These are phyloP conservation scores for Ormyrus rosae DNA, from an alignment of 2,888 invertebrate genomes.

Conservation along the genomic window DNA sequence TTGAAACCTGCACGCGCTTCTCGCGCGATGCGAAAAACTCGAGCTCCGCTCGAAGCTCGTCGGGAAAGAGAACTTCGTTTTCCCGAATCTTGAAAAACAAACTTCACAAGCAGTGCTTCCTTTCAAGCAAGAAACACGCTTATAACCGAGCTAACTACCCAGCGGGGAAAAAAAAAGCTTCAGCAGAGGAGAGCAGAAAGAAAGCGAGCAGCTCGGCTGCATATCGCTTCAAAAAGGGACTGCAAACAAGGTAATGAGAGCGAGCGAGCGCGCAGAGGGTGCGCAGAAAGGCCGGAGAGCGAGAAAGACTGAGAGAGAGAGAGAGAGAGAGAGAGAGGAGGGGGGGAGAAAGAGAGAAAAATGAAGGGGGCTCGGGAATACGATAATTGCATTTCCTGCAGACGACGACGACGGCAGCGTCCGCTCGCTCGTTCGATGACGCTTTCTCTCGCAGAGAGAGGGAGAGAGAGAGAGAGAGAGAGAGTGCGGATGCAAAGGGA, in stretches of 20 bases:
- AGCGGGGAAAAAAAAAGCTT: not conserved
- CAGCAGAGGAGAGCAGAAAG: not conserved
- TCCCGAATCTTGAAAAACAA: not conserved
- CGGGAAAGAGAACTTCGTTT: not conserved
- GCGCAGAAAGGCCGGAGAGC: not conserved
- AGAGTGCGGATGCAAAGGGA: not conserved
- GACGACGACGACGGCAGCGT: not conserved
- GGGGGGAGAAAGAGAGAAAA: slow-evolving; percentile 39
- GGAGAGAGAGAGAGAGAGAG: too few relatives aligned
- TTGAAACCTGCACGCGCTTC: too few relatives aligned
- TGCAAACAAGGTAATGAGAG: slow-evolving; percentile 48
- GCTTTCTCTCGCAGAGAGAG: not conserved
- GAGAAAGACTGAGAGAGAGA: slow-evolving; percentile 15
- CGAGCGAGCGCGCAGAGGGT: slow-evolving; percentile 20
- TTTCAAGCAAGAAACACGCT: not conserved
- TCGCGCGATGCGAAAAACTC: too few relatives aligned
- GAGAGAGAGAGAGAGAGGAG: slow-evolving; percentile 40
- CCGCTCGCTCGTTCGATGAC: too few relatives aligned
- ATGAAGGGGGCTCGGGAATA: slow-evolving; percentile 55
- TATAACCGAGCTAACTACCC: not conserved
- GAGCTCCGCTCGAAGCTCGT: too few relatives aligned
- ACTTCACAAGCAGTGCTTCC: not conserved
- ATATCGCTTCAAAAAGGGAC: slow-evolving; percentile 11
- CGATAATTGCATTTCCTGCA: slow-evolving; percentile 63
- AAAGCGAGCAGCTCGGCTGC: not conserved